These are phyloP conservation scores for Myotis brandtii DNA, from an alignment of 2,113 vertebrate genomes.

Conservation along the genomic window DNA sequence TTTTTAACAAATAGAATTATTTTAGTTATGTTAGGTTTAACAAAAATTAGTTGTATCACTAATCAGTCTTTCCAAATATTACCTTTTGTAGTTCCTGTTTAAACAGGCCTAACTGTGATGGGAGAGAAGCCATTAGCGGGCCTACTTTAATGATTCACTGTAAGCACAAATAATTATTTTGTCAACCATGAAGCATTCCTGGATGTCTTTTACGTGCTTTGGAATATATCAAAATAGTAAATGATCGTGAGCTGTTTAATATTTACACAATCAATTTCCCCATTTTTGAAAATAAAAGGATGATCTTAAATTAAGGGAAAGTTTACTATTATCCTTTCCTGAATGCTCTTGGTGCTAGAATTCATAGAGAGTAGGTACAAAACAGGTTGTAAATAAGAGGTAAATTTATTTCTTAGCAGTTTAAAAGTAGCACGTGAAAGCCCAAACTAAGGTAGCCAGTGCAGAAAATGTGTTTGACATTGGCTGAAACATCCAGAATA, in stretches of 20 bases:
- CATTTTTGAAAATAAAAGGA: background rate
- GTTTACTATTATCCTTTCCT: background rate
- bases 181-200: background rate
- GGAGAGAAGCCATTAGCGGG: background rate
- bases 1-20: background rate
- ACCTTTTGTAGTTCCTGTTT: background rate
- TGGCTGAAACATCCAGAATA: background rate
- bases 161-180: conserved; percentile 38
- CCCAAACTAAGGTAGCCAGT: background rate
- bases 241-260: background rate
- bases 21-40: background rate
- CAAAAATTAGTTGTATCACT: background rate
- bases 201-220: background rate
- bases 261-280: conserved; percentile 7
- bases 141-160: background rate
- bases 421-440: background rate
- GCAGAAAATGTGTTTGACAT: conserved; percentile 54
- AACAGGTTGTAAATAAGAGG: background rate
- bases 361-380: background rate
- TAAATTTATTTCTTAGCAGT: background rate
- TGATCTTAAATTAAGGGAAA: conserved; percentile 22
- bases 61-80: background rate
- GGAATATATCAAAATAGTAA: conserved; percentile 47
- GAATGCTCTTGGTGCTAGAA: background rate
- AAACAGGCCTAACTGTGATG: background rate